These are phyloP conservation scores for Drosophila pseudotalamancana DNA, from an alignment of 2,888 invertebrate species.

Conservation along the genomic window DNA sequence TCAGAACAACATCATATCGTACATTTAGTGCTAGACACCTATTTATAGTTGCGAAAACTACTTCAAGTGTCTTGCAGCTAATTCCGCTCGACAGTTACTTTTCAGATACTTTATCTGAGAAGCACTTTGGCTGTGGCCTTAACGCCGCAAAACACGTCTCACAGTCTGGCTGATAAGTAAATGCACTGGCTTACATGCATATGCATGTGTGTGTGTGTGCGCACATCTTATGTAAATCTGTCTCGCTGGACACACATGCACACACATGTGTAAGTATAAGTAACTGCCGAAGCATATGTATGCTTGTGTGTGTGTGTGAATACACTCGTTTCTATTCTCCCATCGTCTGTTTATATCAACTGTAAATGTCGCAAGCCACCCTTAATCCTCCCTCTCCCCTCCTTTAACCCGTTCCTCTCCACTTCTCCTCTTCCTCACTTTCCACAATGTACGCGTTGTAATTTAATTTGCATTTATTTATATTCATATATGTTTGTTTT, in stretches of 20 bases:
- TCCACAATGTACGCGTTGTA: constrained; percentile 28
- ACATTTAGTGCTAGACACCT: no score
- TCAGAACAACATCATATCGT: neutral
- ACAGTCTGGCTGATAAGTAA: constrained; percentile 37
- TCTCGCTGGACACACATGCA: constrained; percentile 8
- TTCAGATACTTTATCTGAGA: constrained; percentile 1
- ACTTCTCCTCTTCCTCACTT: neutral
- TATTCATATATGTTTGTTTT: constrained; percentile 33
- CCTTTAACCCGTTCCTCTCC: no score
- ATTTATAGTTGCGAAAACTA: no score
- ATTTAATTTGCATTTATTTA: constrained; percentile 71
- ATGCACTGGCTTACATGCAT: neutral
- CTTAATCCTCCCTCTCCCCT: no score
- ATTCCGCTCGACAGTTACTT: neutral
- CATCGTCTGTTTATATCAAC: constrained; percentile 46
- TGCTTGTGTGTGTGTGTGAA: neutral
- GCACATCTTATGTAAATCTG: constrained; percentile 26
- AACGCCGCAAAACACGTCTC: constrained; percentile 17
- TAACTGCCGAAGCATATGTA: no score
- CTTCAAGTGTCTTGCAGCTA: neutral
- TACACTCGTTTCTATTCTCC: constrained; percentile 18
- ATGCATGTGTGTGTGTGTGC: neutral
- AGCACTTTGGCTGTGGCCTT: constrained; percentile 14
- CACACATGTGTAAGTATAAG: neutral
- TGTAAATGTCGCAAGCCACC: constrained; percentile 39